These are phyloP conservation scores for Antheraea mylitta DNA, from an alignment of 1,140 invertebrate species.

Conservation along the genomic window DNA sequence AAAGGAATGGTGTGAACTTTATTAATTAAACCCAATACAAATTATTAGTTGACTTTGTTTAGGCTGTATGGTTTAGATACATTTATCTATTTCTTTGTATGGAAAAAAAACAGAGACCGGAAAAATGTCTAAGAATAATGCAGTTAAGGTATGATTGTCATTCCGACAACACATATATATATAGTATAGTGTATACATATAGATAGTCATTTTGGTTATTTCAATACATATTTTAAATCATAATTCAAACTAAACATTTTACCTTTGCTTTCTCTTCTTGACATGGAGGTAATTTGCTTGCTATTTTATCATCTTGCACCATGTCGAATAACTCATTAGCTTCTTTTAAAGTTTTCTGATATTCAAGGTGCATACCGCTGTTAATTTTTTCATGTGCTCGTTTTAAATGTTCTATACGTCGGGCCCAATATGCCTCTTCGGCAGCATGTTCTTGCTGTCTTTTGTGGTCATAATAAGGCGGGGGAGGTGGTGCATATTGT, in stretches of 20 bases:
- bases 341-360: constrained; percentile 69
- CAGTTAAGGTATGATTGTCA: no score
- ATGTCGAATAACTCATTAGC: constrained; percentile 63
- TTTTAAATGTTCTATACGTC: constrained; percentile 62
- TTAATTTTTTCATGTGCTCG: constrained; percentile 68
- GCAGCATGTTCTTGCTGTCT: constrained; percentile 52
- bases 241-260: neutral
- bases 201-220: no score
- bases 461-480: constrained; percentile 47
- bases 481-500: constrained; percentile 51
- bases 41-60: no score
- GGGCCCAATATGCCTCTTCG: constrained; percentile 68
- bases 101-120: no score
- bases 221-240: neutral
- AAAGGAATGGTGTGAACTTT: no score
- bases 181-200: no score
- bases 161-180: no score
- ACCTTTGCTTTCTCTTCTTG: constrained; percentile 71
- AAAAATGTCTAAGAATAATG: no score
- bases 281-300: constrained; percentile 61
- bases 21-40: no score
- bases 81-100: no score
- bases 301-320: constrained; percentile 57
- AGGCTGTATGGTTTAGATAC: no score
- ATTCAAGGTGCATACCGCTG: constrained; percentile 60